phyloP scores from a whole-genome alignment of 2,113 vertebrate species.

The Cynoglossus semilaevis region DNA sequence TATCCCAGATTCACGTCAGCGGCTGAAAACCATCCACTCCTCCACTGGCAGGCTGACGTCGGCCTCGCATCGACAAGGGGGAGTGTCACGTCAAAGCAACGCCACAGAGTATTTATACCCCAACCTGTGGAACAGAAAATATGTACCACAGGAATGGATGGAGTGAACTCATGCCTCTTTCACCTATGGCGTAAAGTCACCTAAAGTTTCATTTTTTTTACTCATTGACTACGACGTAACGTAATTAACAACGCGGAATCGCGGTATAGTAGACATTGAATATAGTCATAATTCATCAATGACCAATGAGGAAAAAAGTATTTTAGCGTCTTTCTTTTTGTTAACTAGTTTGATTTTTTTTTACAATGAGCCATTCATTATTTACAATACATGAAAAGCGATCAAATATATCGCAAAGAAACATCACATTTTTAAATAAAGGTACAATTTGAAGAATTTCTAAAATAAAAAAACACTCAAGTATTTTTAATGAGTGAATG shows the following conservation, averaged over 20 bases:
- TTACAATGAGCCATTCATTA: no score
- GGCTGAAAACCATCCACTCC: slow-evolving; percentile 62
- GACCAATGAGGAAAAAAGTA: no score
- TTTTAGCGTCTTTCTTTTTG: no score
- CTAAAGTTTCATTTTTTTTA: background rate
- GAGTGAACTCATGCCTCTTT: background rate
- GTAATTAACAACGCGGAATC: background rate
- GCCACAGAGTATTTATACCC: slow-evolving; percentile 32
- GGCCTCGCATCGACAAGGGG: slow-evolving; percentile 55
- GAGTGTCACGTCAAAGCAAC: slow-evolving; percentile 59
- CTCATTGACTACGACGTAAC: background rate
- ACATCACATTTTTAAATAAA: no score
- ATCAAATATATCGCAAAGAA: no score
- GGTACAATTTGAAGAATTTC: no score
- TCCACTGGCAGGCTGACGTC: slow-evolving; percentile 71
- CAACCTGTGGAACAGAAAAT: slow-evolving; percentile 58
- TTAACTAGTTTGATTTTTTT: no score
- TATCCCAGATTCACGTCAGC: background rate
- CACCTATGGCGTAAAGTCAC: background rate
- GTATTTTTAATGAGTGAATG: no score
- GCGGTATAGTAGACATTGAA: no score
- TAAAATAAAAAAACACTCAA: no score
- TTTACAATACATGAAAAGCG: no score
- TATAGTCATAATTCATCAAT: no score
- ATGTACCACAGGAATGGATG: slow-evolving; percentile 30